phyloP scores from a whole-genome alignment of 2,797 vertebrate species.

The Sebastes elongatus region DNA sequence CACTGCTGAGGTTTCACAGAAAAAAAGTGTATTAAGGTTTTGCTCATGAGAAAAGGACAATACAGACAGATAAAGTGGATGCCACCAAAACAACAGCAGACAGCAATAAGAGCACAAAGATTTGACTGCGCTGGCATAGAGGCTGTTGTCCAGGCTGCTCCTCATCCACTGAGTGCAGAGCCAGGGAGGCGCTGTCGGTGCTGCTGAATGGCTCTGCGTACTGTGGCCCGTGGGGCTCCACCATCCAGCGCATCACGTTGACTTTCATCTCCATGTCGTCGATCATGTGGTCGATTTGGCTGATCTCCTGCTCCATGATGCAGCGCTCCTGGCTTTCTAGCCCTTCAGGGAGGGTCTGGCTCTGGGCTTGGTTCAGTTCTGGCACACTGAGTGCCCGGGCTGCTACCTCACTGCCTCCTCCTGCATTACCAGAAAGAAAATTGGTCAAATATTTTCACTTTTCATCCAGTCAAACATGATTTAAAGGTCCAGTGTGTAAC shows the following conservation, averaged over 20 bases:
- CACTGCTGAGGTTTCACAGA: conserved; percentile 4
- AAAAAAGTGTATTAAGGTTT: conserved; percentile 22
- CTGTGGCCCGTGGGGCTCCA: conserved; percentile 69
- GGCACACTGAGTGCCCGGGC: conserved; percentile 78
- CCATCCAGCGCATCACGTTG: conserved; percentile 79
- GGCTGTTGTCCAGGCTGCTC: conserved; percentile 54
- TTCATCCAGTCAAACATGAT: not conserved
- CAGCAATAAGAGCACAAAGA: conserved; percentile 58
- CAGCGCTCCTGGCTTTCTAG: conserved; percentile 75
- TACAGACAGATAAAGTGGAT: conserved; percentile 63
- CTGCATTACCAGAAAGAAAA: conserved; percentile 40
- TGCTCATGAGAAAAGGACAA: conserved; percentile 68
- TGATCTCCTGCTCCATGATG: conserved; percentile 77
- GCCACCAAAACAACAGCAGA: conserved; percentile 52
- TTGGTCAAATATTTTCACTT: not conserved
- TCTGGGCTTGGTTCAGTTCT: conserved; percentile 61
- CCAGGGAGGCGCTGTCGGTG: conserved; percentile 73
- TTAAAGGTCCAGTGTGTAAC: not conserved
- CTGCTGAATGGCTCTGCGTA: conserved; percentile 75
- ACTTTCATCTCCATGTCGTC: conserved; percentile 83
- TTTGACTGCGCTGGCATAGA: conserved; percentile 49
- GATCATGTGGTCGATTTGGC: conserved; percentile 72
- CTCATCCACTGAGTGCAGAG: conserved; percentile 73
- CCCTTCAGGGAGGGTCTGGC: conserved; percentile 19
- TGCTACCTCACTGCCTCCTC: conserved; percentile 71